A percentile compares a stretch with the other conserved stretches of the same genome.
These are phyloP conservation scores for Microchrysa polita DNA, from an alignment of 2,888 invertebrate genomes.

Conservation along the genomic window DNA sequence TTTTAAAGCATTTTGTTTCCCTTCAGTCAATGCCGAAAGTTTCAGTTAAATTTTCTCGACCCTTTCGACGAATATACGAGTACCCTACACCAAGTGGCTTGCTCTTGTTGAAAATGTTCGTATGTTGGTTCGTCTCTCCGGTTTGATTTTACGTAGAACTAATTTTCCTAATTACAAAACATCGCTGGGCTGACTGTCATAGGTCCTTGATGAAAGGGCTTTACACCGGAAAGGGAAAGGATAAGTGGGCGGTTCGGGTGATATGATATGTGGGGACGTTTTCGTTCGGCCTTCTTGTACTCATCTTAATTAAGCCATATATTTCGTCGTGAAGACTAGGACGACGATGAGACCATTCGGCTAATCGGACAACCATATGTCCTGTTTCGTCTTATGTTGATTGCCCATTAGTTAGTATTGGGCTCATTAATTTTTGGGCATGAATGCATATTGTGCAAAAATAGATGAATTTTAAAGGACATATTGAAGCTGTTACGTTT, in stretches of 20 bases:
- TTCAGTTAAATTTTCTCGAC: not conserved
- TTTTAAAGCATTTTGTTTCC: conserved; percentile 1
- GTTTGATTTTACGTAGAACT: not conserved
- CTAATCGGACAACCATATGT: conserved; percentile 24
- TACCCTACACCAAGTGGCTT: not conserved
- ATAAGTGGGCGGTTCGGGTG: no score
- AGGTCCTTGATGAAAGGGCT: no score
- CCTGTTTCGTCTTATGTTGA: conserved; percentile 7
- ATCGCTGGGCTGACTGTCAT: no score
- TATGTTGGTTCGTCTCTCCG: no score
- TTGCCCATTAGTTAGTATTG: not conserved
- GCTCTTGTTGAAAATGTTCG: no score
- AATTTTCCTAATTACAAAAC: conserved; percentile 24
- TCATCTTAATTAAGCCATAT: conserved; percentile 27
- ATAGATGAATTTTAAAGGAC: not conserved
- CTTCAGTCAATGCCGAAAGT: not conserved
- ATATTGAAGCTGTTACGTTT: not conserved
- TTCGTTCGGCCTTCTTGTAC: not conserved
- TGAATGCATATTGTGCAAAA: not conserved
- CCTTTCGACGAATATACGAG: not conserved
- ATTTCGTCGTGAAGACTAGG: not conserved
- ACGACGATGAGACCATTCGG: not conserved
- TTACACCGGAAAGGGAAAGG: no score
- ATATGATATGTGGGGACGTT: no score
- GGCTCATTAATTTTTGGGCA: conserved; percentile 11